Conservation (phyloP, 92 coral and sea anemone species). For the Porites rus region DNA sequence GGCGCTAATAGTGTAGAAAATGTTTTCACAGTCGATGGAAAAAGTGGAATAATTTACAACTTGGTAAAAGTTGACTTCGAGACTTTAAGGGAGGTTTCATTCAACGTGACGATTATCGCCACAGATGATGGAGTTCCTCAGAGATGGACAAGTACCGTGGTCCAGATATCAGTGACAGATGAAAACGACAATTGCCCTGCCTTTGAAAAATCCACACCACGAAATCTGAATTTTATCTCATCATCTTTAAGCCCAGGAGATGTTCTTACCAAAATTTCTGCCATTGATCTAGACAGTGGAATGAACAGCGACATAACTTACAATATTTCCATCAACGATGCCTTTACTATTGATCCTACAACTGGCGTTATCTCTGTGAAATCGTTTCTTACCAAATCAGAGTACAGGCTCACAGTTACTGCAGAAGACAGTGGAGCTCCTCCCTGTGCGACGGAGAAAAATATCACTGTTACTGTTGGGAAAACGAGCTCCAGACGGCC, state of each 20-base stretch:
- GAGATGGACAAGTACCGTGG: slow-evolving; percentile 26
- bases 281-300: slow-evolving; percentile 70
- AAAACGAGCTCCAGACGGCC: background rate
- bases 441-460: slow-evolving; percentile 32
- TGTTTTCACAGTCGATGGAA: slow-evolving; percentile 37
- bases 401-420: slow-evolving; percentile 44
- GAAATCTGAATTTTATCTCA: background rate
- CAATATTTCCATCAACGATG: slow-evolving; percentile 16
- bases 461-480: background rate
- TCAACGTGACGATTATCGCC: slow-evolving; percentile 51
- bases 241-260: slow-evolving; percentile 6
- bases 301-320: slow-evolving; percentile 58
- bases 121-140: slow-evolving; percentile 70
- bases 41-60: slow-evolving; percentile 48
- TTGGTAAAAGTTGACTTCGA: slow-evolving; percentile 46
- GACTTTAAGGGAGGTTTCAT: slow-evolving; percentile 14
- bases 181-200: slow-evolving; percentile 76
- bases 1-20: slow-evolving; percentile 1
- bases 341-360: slow-evolving; percentile 47
- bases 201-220: slow-evolving; percentile 9
- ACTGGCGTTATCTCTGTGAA: slow-evolving; percentile 37
- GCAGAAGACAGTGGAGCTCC: slow-evolving; percentile 70
- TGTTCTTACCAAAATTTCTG: slow-evolving; percentile 34
- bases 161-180: slow-evolving; percentile 44
- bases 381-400: slow-evolving; percentile 3